phyloP scores from a whole-genome alignment of 2,113 vertebrate species.

The Ophthalmotilapia sp. region DNA sequence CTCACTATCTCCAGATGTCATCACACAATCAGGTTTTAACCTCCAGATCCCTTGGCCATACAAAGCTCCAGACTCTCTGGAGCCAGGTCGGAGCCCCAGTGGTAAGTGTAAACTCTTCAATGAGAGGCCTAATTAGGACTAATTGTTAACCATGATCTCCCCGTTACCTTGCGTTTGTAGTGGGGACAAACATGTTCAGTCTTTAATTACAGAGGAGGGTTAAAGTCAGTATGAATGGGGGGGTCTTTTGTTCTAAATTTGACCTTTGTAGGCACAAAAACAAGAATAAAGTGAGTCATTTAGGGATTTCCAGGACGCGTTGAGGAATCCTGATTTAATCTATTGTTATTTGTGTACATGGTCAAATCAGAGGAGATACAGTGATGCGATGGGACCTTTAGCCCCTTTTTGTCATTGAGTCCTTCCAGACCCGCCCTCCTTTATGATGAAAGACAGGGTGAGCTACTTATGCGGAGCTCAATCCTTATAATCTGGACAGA shows the following conservation, averaged over 20 bases:
- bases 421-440: neutral
- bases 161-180: slow-evolving; percentile 76
- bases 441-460: neutral
- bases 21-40: slow-evolving; percentile 2
- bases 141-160: slow-evolving; percentile 79
- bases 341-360: neutral
- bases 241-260: neutral
- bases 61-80: slow-evolving; percentile 76
- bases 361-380: slow-evolving; percentile 20
- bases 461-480: slow-evolving; percentile 1
- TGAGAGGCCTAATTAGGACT: slow-evolving; percentile 70
- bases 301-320: no score
- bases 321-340: neutral
- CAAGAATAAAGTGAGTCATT: no score
- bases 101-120: slow-evolving; percentile 74
- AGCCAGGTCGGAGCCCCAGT: slow-evolving; percentile 70
- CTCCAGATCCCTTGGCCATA: slow-evolving; percentile 6
- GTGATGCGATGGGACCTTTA: neutral
- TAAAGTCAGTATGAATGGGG: neutral
- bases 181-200: slow-evolving; percentile 43
- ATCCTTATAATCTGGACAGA: neutral
- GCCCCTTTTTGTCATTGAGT: neutral
- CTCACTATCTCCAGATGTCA: slow-evolving; percentile 5
- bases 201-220: neutral
- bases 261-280: neutral